These are phyloP conservation scores for Mormyrops boulengeri DNA, from an alignment of 2,797 vertebrate genomes.

Conservation along the genomic window DNA sequence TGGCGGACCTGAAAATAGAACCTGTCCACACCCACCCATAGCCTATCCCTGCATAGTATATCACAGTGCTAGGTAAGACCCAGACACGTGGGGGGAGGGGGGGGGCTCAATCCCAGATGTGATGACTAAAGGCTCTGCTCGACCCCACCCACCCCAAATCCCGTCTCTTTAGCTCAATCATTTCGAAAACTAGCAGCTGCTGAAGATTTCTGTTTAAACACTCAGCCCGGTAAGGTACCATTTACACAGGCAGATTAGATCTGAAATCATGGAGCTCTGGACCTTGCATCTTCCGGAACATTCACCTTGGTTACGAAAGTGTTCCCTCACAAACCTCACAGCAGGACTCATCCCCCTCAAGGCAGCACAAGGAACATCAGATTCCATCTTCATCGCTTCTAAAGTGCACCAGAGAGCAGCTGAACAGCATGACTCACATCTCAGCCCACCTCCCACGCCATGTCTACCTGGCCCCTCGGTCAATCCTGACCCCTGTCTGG, in stretches of 20 bases:
- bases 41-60: not conserved
- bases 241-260: not conserved
- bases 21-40: not conserved
- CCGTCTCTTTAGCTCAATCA: not conserved
- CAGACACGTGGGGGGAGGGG: not conserved
- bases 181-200: not conserved
- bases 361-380: not conserved
- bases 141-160: not conserved
- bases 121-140: not conserved
- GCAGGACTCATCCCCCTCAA: not conserved
- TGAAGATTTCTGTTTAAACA: not conserved
- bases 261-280: not conserved
- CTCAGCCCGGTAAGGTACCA: not conserved
- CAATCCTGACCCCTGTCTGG: not conserved
- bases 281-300: constrained; percentile 5
- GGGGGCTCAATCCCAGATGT: not conserved
- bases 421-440: not conserved
- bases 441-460: not conserved
- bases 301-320: constrained; percentile 1
- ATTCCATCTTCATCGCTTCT: not conserved
- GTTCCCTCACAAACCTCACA: not conserved
- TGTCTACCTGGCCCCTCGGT: not conserved
- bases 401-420: not conserved
- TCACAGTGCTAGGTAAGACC: not conserved
- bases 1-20: not conserved